These are phyloP conservation scores for Catharus bicknelli DNA, from an alignment of 2,113 vertebrate genomes.

Conservation along the genomic window DNA sequence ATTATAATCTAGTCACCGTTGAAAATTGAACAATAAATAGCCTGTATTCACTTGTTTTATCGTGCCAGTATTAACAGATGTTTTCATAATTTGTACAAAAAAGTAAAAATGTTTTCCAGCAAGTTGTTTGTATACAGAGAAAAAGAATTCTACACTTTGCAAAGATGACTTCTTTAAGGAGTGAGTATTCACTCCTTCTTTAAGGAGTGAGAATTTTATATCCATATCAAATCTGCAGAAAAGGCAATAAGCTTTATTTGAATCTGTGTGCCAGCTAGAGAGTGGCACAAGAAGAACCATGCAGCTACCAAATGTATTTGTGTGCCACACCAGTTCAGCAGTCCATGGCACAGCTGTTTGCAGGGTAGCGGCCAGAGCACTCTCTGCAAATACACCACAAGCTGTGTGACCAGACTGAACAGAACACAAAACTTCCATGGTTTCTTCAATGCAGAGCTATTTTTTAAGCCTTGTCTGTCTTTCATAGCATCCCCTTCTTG, in stretches of 20 bases:
- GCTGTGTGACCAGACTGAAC: background rate
- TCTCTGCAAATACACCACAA: background rate
- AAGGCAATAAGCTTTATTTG: background rate
- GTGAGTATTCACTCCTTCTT: background rate
- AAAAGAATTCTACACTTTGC: background rate
- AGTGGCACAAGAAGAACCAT: background rate
- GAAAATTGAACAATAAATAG: conserved; percentile 14
- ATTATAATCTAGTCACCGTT: background rate
- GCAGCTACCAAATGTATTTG: background rate
- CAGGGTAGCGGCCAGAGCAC: background rate
- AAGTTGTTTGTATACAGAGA: background rate
- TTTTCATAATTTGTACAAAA: background rate
- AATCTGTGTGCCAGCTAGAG: background rate
- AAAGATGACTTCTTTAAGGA: background rate
- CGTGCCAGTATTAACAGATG: background rate
- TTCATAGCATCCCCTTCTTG: background rate
- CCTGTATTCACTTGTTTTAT: background rate
- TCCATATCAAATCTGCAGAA: background rate
- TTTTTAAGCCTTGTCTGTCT: background rate
- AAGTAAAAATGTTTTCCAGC: background rate
- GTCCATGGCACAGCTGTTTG: background rate
- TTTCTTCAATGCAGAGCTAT: background rate
- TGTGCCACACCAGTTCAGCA: background rate
- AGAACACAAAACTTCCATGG: fast-evolving
- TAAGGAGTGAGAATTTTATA: background rate